A percentile compares a stretch with the other conserved stretches of the same genome.
Evolutionary conservation across 2,888 invertebrate genomes (phyloP).

Genomic region (Tiliacea aurago): DNA sequence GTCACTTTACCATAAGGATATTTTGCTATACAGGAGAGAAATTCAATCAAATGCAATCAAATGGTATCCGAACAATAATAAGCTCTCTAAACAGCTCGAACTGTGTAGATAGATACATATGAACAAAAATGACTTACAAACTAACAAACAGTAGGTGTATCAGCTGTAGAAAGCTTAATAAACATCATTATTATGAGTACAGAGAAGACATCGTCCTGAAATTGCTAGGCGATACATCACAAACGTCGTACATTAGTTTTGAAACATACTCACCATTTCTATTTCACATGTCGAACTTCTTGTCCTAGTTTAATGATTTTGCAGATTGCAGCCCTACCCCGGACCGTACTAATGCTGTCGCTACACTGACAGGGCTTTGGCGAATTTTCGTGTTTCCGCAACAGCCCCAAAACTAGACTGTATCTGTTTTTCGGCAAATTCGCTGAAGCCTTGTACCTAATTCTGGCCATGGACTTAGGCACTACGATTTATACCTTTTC

Average conservation of each 20-base stretch:
- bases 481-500: not conserved
- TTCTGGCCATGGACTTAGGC: no score
- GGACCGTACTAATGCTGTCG: conserved; percentile 25
- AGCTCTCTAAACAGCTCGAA: not conserved
- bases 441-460: not conserved
- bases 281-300: conserved; percentile 19
- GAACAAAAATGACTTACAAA: not conserved
- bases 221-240: not conserved
- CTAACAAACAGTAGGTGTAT: not conserved
- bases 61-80: not conserved
- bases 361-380: conserved; percentile 14
- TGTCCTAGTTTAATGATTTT: conserved; percentile 49
- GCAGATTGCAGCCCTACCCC: conserved; percentile 21
- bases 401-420: not conserved
- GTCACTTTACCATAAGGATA: not conserved
- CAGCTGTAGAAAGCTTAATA: not conserved
- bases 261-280: not conserved
- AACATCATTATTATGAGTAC: not conserved
- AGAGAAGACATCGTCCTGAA: not conserved
- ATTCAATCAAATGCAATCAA: not conserved
- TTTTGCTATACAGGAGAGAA: not conserved
- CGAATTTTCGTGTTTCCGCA: not conserved
- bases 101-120: not conserved
- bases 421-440: not conserved
- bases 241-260: not conserved